These are phyloP conservation scores for Crepidodera aurea DNA, from an alignment of 2,888 invertebrate genomes.

Conservation along the genomic window DNA sequence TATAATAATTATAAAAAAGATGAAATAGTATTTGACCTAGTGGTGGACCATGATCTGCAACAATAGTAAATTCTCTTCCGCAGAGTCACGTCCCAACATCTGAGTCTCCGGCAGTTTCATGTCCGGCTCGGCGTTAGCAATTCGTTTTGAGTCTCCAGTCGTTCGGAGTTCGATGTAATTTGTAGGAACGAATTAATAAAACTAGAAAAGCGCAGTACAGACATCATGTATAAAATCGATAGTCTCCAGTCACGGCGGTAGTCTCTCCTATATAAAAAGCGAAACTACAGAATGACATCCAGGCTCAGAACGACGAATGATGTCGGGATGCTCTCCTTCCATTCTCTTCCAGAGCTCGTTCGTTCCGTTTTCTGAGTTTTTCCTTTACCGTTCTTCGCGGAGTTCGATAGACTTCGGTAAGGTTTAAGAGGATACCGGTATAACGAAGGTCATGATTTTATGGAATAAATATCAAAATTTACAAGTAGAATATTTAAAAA, in stretches of 20 bases:
- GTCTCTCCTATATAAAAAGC: conserved; percentile 44
- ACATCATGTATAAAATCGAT: conserved; percentile 48
- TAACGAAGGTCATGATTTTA: neutral
- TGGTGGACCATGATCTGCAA: too few relatives aligned
- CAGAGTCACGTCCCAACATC: neutral
- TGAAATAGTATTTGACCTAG: too few relatives aligned
- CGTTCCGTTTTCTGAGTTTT: conserved; percentile 22
- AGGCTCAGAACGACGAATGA: conserved; percentile 33
- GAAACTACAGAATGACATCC: conserved; percentile 47
- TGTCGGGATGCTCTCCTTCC: conserved; percentile 22
- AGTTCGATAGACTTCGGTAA: neutral
- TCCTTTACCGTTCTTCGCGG: neutral
- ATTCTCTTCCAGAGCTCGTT: conserved; percentile 14
- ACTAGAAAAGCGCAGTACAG: conserved; percentile 52
- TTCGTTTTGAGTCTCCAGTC: conserved; percentile 30
- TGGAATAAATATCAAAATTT: too few relatives aligned
- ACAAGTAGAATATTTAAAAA: too few relatives aligned
- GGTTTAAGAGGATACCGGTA: neutral
- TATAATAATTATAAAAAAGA: too few relatives aligned
- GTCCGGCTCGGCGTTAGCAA: neutral
- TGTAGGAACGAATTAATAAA: conserved; percentile 51
- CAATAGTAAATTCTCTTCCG: conserved; percentile 11
- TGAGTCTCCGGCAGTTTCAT: neutral
- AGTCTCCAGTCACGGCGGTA: conserved; percentile 46
- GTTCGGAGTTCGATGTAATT: conserved; percentile 47